phyloP scores from a whole-genome alignment of 2,888 invertebrate species.

The Deilephila porcellus region DNA sequence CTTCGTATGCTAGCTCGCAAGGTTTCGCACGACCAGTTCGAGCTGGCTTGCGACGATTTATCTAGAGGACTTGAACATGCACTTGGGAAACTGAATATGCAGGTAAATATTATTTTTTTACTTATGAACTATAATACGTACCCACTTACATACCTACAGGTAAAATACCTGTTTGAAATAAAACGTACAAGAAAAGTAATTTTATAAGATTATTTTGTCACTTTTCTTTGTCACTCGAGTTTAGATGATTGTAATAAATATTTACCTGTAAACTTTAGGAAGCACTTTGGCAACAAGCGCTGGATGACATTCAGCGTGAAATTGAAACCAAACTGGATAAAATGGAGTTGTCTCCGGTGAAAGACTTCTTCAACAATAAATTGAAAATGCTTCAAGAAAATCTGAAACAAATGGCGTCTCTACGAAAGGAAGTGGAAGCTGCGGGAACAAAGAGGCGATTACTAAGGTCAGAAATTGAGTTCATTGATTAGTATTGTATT shows the following conservation, averaged over 20 bases:
- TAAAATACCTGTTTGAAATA: too few relatives aligned
- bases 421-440: constrained; percentile 87
- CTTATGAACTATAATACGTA: too few relatives aligned
- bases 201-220: not conserved
- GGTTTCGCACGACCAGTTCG: constrained; percentile 89
- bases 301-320: constrained; percentile 87
- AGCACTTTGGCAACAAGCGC: constrained; percentile 86
- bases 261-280: constrained; percentile 68
- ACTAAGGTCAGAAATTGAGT: constrained; percentile 72
- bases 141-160: too few relatives aligned
- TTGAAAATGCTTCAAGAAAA: constrained; percentile 86
- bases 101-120: constrained; percentile 61
- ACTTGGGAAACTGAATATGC: constrained; percentile 85
- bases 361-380: constrained; percentile 87
- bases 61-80: constrained; percentile 87
- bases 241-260: not conserved
- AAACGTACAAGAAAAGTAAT: not conserved
- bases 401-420: constrained; percentile 83
- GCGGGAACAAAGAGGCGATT: constrained; percentile 89
- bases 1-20: constrained; percentile 87
- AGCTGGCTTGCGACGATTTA: constrained; percentile 88
- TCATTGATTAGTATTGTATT: too few relatives aligned
- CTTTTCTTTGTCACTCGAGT: too few relatives aligned
- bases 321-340: constrained; percentile 88
- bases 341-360: constrained; percentile 86